Evolutionary conservation across 2,797 vertebrate genomes (phyloP), one percentile per base, ranked within the genome.

Genomic region (Tolypeutes matacus): DNA sequence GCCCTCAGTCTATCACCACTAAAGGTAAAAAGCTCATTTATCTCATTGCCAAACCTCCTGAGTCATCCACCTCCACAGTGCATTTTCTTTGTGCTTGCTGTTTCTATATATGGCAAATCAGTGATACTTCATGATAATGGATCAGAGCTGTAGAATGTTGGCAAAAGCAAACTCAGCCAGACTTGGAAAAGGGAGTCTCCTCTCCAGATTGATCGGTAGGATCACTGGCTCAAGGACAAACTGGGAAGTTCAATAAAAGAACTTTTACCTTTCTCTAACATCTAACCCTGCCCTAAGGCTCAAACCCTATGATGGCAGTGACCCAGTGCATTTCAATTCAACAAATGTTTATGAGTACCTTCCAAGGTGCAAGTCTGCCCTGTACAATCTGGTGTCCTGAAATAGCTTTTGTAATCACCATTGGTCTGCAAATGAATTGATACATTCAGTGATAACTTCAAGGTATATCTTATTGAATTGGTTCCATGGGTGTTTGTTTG

Each of bases 81-180:
- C n/a, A 1, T 89, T 76, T 84, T 82, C 64, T 87, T 67, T 80
- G 80, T 25, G 7, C 42, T 94, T 86, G 27, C 65, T 72, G 20
- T 94, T 91, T 91, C 96, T 96, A 86, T 96, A 60, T 76, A 86
- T 73, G 89, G 95, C 77, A 78, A 87, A 81, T 18, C 88, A 65
- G 64, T 86, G 81, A 82, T 69, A 23, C 34, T 60, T 70, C 39
- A 42, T 65, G 85, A 89, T 76, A 72, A 31, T 69, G 67, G 86
- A 58, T 76, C 76, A 34, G 87, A 90, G 62, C 31, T 86, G 51
- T n/a, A 82, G 56, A 60, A 34, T 39, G 29, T 36, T 39, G 56
- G 96, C 84, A 58, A 72, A 60, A 46, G 65, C 70, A 29, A 75
- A 69, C 21, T 31, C 36, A n/a, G 9, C 39, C 78, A 81, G 86